Percentiles rank a stretch among this genome's conserved stretches.
Evolutionary conservation across 2,888 invertebrate species (phyloP).

Genomic region (Trypoxylon attenuatum): DNA sequence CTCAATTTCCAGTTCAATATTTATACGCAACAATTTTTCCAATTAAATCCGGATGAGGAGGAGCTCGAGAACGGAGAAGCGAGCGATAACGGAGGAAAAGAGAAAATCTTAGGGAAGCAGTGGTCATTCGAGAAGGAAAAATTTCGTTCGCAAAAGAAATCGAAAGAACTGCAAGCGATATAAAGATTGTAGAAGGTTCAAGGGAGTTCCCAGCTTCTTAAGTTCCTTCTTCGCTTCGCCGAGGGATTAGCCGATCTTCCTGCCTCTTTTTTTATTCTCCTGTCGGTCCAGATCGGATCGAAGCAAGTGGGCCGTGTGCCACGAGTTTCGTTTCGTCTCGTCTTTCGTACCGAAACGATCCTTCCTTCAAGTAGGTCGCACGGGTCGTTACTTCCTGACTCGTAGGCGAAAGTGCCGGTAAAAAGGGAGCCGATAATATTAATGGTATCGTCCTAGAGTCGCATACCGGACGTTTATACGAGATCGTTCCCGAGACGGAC

Average conservation of each 20-base stretch:
- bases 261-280: slow-evolving; percentile 1
- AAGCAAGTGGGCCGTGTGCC: slow-evolving; percentile 28
- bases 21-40: no score
- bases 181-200: slow-evolving; percentile 9
- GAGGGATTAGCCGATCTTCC: slow-evolving; percentile 9
- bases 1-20: no score
- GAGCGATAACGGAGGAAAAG: no score
- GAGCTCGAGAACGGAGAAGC: no score
- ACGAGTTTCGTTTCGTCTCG: slow-evolving; percentile 21
- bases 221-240: neutral
- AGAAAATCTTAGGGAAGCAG: no score
- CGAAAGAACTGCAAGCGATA: neutral
- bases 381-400: slow-evolving; percentile 26
- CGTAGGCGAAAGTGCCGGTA: slow-evolving; percentile 25
- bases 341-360: slow-evolving; percentile 17
- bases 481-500: no score
- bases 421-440: slow-evolving; percentile 45
- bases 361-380: slow-evolving; percentile 15
- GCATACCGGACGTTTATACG: slow-evolving; percentile 45
- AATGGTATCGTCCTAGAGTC: slow-evolving; percentile 38
- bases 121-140: neutral
- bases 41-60: no score
- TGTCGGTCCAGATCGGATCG: slow-evolving; percentile 13
- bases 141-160: neutral
- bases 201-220: no score